Base-by-base conservation (phyloP, 1,140 invertebrate genomes). In the Pseudoatta argentina region DNA sequence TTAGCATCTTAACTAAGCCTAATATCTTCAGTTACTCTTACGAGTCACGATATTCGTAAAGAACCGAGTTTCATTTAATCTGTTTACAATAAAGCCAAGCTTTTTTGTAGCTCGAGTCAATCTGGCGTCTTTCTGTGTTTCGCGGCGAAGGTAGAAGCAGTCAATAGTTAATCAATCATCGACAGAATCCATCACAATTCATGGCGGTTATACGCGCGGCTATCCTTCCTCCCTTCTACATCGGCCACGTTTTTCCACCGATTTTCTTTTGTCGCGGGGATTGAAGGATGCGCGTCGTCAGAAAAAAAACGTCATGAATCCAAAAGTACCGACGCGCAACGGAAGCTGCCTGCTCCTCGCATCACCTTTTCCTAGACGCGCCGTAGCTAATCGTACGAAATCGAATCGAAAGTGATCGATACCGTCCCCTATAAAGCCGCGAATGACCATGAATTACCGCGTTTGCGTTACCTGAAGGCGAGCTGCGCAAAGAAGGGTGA, bases 361-460 rank as follows among this genome's bases (percentile, higher is more conserved):
- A 24, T 27, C 79, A 72, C 86, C 82, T 63, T 34, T 79, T 48
- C n/a, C 79, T 81, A 63, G 67, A 67, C 30, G 30, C 34, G 77
- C 88, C 91, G 90, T 92, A 59, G 85, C 90, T 91, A 92, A 92
- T 92, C 92, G 91, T 77, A 81, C 89, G 86, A 92, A 92, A 92
- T 92, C 91, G 92, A 88, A 87, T 89, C 76, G 91, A 91, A 92
- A 87, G 87, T 92, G 92, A 92, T 92, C 91, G 91, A 92, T 92
- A 91, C 72, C 44, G 89, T 63, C 79, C 75, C 87, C 83, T 83
- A 81, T 89, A 66, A 75, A 66, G 69, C 63, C 86, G 71, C 71
- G 89, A 89, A 92, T 91, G 79, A 91, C 87, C 88, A 81, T 91
- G 91, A 82, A 90, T 86, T 91, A 87, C 57, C 53, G 44, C 72